phyloP scores from a whole-genome alignment of 2,888 invertebrate genomes.

The Anarsia innoxiella region DNA sequence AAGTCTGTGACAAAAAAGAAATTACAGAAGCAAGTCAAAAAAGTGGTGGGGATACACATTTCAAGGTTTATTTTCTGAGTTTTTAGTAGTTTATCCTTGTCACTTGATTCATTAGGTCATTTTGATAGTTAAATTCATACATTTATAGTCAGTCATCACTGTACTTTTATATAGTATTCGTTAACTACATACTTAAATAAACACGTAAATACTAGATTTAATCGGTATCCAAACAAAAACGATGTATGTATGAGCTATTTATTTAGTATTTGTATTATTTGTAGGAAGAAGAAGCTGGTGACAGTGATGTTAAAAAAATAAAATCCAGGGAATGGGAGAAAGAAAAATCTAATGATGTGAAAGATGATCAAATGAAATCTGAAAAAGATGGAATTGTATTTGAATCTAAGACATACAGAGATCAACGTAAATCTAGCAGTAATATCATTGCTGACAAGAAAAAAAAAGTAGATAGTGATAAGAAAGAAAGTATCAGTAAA shows the following conservation, averaged over 20 bases:
- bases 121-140: not conserved
- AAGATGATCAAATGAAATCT: constrained; percentile 47
- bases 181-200: too few species aligned
- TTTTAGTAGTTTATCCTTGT: too few species aligned
- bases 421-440: constrained; percentile 47
- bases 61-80: constrained; percentile 47
- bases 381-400: constrained; percentile 54
- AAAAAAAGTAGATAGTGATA: constrained; percentile 59
- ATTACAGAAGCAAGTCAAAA: constrained; percentile 48
- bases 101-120: not conserved
- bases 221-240: too few species aligned
- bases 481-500: constrained; percentile 51
- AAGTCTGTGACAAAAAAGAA: constrained; percentile 52
- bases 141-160: too few species aligned
- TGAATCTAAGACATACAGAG: constrained; percentile 61
- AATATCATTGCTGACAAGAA: constrained; percentile 59
- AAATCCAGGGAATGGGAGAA: constrained; percentile 67
- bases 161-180: too few species aligned
- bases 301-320: constrained; percentile 64
- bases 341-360: constrained; percentile 46
- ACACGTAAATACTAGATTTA: too few species aligned
- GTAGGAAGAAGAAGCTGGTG: constrained; percentile 60
- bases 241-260: too few species aligned
- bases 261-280: not conserved
- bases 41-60: constrained; percentile 58